phyloP scores from a whole-genome alignment of 2,113 vertebrate genomes.

The Nothoprocta pentlandii region DNA sequence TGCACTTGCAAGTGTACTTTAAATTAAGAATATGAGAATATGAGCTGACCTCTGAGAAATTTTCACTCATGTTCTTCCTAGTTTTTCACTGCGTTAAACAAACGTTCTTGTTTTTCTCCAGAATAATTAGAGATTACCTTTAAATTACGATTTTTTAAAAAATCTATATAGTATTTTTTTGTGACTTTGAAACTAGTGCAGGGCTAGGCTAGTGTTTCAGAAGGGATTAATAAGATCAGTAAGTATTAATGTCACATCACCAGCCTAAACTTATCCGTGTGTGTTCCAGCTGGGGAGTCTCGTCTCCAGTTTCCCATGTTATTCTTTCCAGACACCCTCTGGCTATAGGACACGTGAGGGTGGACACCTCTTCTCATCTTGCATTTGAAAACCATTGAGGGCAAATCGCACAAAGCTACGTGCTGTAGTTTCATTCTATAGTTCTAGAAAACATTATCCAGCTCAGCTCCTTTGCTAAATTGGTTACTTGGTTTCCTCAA shows the following conservation, averaged over 20 bases:
- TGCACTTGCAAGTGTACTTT: background rate
- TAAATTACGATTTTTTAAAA: background rate
- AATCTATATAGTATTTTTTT: background rate
- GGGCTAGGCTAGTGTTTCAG: background rate
- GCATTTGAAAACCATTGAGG: background rate
- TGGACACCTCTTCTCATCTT: background rate
- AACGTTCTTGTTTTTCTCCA: background rate
- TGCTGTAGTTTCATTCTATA: background rate
- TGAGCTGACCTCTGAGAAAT: background rate
- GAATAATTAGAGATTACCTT: background rate
- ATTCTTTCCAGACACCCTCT: background rate
- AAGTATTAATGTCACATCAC: background rate
- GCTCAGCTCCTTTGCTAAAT: background rate
- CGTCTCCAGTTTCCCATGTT: background rate
- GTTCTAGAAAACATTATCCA: background rate
- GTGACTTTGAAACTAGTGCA: background rate
- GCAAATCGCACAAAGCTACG: background rate
- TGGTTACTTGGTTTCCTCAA: background rate
- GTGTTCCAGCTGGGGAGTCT: background rate
- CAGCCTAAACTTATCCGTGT: background rate
- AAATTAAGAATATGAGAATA: background rate
- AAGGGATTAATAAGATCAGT: background rate
- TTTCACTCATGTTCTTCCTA: background rate
- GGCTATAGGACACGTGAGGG: background rate
- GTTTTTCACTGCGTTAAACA: background rate